phyloP scores from a whole-genome alignment of 1,140 invertebrate genomes.

The Drosophila ambigua region DNA sequence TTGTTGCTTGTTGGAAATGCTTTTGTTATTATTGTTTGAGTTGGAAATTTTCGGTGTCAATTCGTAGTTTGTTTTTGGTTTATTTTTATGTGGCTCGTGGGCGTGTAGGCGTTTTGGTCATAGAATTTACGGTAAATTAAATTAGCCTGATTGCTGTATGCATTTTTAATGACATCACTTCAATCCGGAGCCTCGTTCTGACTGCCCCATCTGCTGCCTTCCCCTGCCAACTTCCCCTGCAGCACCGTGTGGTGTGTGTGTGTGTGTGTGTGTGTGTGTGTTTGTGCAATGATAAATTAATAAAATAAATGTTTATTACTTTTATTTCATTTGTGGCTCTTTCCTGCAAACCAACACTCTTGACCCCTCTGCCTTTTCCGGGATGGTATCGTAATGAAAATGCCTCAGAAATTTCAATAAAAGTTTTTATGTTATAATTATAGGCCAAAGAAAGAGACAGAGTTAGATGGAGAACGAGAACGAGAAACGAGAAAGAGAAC shows the following conservation, averaged over 20 bases:
- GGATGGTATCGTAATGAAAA: constrained; percentile 49
- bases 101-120: constrained; percentile 4
- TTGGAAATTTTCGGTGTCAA: constrained; percentile 12
- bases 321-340: constrained; percentile 47
- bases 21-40: neutral
- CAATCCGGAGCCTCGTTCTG: constrained; percentile 17
- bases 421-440: constrained; percentile 75
- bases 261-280: constrained; percentile 17
- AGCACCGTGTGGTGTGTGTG: constrained; percentile 1
- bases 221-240: neutral
- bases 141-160: constrained; percentile 65
- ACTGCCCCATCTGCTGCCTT: neutral
- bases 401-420: constrained; percentile 67
- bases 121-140: constrained; percentile 59
- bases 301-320: constrained; percentile 70
- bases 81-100: constrained; percentile 7
- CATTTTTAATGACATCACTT: constrained; percentile 66
- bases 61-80: constrained; percentile 16
- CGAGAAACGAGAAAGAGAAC: neutral
- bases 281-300: constrained; percentile 64
- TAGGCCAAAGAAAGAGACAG: constrained; percentile 40
- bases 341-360: neutral
- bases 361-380: neutral
- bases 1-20: constrained; percentile 2
- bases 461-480: constrained; percentile 5